A percentile compares a stretch with the other conserved stretches of the same genome.
phyloP scores from a whole-genome alignment of 2,113 vertebrate genomes.

The Rhipidura dahli region DNA sequence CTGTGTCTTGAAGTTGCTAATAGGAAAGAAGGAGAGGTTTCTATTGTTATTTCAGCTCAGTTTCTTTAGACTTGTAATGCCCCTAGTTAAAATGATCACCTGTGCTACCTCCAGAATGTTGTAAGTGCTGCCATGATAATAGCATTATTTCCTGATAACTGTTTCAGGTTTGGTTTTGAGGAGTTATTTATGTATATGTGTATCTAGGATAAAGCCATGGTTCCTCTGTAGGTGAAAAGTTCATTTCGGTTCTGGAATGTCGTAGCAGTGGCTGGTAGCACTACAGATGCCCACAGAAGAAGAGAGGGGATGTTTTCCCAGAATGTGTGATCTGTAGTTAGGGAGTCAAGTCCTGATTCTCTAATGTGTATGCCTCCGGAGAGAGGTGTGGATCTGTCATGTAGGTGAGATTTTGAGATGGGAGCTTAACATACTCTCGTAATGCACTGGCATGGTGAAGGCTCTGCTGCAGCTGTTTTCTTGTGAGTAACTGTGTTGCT shows the following conservation, averaged over 20 bases:
- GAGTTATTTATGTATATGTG: neutral
- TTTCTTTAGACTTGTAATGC: neutral
- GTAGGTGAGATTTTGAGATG: neutral
- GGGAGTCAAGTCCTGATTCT: neutral
- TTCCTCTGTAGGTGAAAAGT: neutral
- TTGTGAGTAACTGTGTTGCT: neutral
- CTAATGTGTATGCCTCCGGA: neutral
- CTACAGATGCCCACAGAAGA: neutral
- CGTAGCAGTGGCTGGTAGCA: neutral
- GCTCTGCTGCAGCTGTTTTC: neutral
- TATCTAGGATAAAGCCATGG: neutral
- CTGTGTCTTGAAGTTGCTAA: neutral
- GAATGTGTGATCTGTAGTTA: neutral
- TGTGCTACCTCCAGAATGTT: neutral
- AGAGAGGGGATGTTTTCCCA: neutral
- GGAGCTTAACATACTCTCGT: neutral
- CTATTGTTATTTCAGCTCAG: neutral
- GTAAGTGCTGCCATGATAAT: neutral
- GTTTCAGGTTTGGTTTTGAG: neutral
- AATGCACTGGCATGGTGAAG: neutral
- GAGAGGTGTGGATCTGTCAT: neutral
- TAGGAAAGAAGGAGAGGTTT: neutral
- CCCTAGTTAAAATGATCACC: neutral
- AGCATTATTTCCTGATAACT: neutral
- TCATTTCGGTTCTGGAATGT: neutral